Evolutionary conservation across 2,113 vertebrate species (phyloP).

Genomic region (Rhineura floridana): DNA sequence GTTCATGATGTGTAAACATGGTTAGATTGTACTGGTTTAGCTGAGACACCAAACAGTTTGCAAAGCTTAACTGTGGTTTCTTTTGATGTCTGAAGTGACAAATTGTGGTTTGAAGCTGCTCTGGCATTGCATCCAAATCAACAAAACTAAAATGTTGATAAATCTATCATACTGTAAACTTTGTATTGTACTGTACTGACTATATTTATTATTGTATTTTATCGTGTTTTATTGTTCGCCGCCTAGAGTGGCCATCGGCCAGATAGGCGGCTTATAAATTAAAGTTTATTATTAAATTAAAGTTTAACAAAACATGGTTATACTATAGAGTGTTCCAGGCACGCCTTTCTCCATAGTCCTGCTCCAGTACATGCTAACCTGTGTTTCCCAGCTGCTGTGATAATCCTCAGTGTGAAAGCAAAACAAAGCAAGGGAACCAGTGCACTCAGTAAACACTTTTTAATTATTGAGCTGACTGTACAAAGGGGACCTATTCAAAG

Average conservation of each 20-base stretch:
- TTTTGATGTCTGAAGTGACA: no score
- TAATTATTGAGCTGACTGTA: not conserved
- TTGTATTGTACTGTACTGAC: no score
- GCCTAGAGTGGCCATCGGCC: no score
- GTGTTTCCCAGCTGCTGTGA: not conserved
- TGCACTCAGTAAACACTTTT: not conserved
- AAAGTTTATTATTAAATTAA: no score
- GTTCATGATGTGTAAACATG: not conserved
- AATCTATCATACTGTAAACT: no score
- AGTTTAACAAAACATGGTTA: no score
- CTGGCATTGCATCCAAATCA: not conserved
- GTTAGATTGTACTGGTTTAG: not conserved
- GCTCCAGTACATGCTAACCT: not conserved
- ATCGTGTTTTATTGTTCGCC: no score
- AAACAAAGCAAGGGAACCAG: not conserved
- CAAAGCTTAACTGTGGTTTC: not conserved
- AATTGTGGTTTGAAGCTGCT: not conserved
- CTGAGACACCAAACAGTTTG: not conserved
- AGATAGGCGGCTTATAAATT: no score
- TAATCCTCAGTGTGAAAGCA: not conserved
- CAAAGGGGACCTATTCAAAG: not conserved
- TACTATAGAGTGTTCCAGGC: no score
- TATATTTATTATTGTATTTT: no score
- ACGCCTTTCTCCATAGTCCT: no score
- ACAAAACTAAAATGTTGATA: no score